Conservation (phyloP, 1,140 invertebrate genomes). For the Trichonephila clavipes region DNA sequence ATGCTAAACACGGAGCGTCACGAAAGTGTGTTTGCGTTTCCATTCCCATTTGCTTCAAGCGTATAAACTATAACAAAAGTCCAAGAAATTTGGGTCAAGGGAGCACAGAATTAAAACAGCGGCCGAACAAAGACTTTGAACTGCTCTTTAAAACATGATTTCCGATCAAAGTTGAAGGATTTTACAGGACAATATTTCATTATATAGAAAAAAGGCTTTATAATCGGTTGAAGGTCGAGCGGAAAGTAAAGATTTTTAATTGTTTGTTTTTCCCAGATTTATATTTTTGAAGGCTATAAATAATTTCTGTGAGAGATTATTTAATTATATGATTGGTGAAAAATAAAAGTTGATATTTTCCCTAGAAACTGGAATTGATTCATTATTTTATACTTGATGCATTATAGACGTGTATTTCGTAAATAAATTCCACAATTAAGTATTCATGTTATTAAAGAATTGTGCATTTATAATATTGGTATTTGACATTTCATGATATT, state of each 20-base stretch:
- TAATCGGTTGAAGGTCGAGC: neutral
- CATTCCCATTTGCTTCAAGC: neutral
- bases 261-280: no score
- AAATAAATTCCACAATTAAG: no score
- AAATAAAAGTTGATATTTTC: no score
- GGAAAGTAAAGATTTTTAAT: neutral
- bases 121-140: neutral
- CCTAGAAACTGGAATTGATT: no score
- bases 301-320: no score
- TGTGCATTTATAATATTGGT: no score
- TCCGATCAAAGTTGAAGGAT: conserved; percentile 25
- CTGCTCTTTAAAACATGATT: neutral
- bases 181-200: neutral
- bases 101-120: neutral
- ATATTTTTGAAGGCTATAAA: no score
- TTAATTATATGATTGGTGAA: no score
- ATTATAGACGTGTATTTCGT: no score
- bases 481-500: no score
- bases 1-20: neutral
- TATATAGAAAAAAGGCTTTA: neutral
- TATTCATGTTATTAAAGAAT: no score
- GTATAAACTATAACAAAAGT: conserved; percentile 43
- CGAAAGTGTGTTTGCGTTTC: neutral
- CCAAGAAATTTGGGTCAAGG: neutral
- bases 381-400: no score